Base-by-base conservation (phyloP, 1,140 invertebrate species). In the Hyphantria cunea region DNA sequence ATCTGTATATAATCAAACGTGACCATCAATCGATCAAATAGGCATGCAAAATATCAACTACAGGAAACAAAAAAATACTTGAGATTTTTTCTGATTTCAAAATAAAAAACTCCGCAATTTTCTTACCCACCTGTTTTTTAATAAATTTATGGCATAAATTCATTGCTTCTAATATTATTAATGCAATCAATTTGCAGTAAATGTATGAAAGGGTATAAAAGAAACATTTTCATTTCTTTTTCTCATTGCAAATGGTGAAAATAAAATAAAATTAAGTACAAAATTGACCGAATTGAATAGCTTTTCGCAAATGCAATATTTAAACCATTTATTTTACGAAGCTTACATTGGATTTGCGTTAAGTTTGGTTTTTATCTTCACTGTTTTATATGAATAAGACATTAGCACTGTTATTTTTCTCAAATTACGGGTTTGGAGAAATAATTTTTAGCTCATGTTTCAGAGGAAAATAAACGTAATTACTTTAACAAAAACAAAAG, bases 401-500 rank as follows among this genome's bases (percentile, higher is more conserved):
- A 41, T 33, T 56, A 44, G 53, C 44, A 15, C n/a, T 47, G 53
- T 31, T 32, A 25, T 41, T 54, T 54, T 12, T 47, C 33, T 41
- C 15, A 56, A 9, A 31, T 45, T 47, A 41, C 17, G 47, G 34
- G 8, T 7, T 7, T 7, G 53, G 53, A 3, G 41, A 56, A 47
- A 56, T 56, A 56, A 55, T 41, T 47, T 56, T 56, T 17, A 47
- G 31, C n/a, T 17, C 39, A 55, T 37, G 17, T 13, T 41, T 53
- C 15, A 12, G 33, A 12, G 42, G 42, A 47, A 52, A 56, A 47
- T 56, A 56, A 56, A 56, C 42, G 31, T 56, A 45, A 47, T 56
- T 56, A 32, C 53, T 56, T 56, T 56, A 56, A 56, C 45, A 56
- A 56, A 56, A 56, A 32, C 31, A 25, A 42, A 56, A 47, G 53